phyloP scores from a whole-genome alignment of 2,113 vertebrate genomes.

The Ceuthmochares aereus region DNA sequence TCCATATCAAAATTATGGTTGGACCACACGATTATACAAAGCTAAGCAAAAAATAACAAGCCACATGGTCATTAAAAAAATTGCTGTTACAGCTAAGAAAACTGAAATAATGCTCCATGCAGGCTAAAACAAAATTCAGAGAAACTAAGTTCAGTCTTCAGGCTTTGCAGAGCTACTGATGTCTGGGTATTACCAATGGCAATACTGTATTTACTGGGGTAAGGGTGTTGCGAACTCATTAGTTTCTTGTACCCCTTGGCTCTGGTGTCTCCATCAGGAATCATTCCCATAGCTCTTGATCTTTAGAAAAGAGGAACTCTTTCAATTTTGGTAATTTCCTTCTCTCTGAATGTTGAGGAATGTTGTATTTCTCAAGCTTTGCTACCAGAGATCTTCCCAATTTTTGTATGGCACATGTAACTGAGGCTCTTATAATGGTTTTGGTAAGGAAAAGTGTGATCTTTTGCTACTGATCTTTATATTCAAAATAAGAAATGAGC shows the following conservation, averaged over 20 bases:
- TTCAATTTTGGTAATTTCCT: neutral
- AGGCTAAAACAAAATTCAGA: neutral
- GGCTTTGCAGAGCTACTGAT: neutral
- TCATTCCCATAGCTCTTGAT: neutral
- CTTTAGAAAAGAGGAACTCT: neutral
- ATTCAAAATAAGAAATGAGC: neutral
- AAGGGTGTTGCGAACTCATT: neutral
- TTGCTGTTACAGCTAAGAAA: neutral
- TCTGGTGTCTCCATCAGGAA: neutral
- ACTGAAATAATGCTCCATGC: neutral
- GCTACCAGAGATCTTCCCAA: neutral
- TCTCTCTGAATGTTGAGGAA: neutral
- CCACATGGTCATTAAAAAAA: neutral
- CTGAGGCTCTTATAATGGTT: neutral
- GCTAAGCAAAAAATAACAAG: slow-evolving; percentile 26
- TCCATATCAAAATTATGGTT: neutral
- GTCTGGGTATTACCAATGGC: neutral
- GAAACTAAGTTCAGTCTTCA: neutral
- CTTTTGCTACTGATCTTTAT: neutral
- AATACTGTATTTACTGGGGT: neutral
- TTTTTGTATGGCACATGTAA: neutral
- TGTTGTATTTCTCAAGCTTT: neutral
- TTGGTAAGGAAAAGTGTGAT: neutral
- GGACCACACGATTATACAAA: neutral
- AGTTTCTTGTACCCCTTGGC: neutral